Conservation (phyloP, 23 tunicate species). For the Pegea sp. region DNA sequence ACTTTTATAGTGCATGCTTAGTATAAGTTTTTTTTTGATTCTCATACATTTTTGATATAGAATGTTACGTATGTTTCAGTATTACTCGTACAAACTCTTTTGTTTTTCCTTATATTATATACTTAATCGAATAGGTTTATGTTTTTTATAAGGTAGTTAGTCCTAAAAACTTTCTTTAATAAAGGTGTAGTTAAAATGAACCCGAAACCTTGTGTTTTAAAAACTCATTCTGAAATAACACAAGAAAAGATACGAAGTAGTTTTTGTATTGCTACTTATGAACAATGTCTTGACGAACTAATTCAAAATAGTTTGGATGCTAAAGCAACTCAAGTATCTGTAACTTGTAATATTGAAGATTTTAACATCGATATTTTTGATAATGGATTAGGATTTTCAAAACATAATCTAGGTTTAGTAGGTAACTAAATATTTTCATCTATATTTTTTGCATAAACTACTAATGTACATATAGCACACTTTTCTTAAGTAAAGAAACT, state of each 20-base stretch:
- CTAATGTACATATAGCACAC: not conserved
- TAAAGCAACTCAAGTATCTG: constrained; percentile 6
- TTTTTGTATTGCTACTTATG: constrained; percentile 12
- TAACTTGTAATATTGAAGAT: not conserved
- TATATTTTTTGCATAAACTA: not conserved
- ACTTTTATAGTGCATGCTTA: no score
- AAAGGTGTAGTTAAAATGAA: no score
- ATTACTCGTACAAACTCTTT: no score
- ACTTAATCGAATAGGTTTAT: no score
- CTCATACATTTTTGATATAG: no score
- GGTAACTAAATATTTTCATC: not conserved
- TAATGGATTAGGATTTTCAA: not conserved
- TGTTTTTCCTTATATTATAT: no score
- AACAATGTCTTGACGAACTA: constrained; percentile 59
- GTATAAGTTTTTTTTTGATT: no score
- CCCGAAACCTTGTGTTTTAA: no score
- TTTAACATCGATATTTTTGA: not conserved
- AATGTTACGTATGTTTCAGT: no score
- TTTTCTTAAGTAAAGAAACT: not conserved
- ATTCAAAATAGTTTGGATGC: constrained; percentile 60
- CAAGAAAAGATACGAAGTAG: constrained; percentile 23
- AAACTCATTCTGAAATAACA: not conserved
- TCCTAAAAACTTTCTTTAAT: no score
- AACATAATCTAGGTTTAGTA: not conserved
- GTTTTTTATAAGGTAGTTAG: no score